Conservation (phyloP, 2,888 invertebrate genomes). For the Clanis bilineata region DNA sequence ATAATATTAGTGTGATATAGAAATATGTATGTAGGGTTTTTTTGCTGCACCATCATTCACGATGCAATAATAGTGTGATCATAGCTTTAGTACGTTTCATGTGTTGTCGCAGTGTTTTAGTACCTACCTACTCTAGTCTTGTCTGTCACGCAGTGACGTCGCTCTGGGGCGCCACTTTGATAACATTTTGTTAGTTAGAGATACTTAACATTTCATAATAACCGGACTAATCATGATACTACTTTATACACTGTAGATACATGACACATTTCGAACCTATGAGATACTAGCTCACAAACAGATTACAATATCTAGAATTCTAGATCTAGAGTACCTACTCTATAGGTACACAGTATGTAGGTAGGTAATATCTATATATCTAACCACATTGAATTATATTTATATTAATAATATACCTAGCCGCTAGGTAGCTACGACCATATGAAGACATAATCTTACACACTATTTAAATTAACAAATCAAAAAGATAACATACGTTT, state of each 20-base stretch:
- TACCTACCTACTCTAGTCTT: no score
- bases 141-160: conserved; percentile 27
- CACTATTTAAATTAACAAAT: not conserved
- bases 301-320: not conserved
- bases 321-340: no score
- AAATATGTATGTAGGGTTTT: not conserved
- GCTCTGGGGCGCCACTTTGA: conserved; percentile 31
- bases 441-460: not conserved
- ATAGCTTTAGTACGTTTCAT: not conserved
- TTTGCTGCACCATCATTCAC: not conserved
- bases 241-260: no score
- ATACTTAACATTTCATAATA: conserved; percentile 27
- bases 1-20: no score
- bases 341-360: no score
- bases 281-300: not conserved
- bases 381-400: no score
- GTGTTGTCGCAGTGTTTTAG: not conserved
- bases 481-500: conserved; percentile 55
- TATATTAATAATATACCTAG: no score
- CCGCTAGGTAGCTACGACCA: no score
- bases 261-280: not conserved
- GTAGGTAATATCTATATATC: no score
- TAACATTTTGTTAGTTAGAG: conserved; percentile 29
- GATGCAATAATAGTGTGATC: not conserved
- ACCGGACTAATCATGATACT: conserved; percentile 5